Conservation (phyloP, 1,140 invertebrate species). For the Anoplophora glabripennis region DNA sequence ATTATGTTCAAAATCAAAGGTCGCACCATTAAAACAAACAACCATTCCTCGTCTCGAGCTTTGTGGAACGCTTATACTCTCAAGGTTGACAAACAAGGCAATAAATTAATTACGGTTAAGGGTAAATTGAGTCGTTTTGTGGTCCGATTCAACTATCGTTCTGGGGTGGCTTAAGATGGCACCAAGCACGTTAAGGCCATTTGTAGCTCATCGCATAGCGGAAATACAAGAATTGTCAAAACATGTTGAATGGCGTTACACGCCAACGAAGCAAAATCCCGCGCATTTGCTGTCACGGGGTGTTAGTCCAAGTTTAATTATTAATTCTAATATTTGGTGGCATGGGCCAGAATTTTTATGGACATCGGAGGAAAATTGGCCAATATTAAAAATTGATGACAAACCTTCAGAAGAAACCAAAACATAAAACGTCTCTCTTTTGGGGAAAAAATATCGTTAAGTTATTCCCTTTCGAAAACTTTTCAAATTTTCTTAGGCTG, state of each 20-base stretch:
- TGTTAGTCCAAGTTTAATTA: not conserved
- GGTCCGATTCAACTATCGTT: conserved; percentile 3
- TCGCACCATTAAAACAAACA: conserved; percentile 13
- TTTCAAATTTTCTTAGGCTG: no score
- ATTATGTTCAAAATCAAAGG: conserved; percentile 6
- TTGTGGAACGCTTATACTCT: conserved; percentile 13
- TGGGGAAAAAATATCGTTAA: no score
- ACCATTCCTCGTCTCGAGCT: conserved; percentile 12
- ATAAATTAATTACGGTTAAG: conserved; percentile 8
- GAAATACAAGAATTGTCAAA: conserved; percentile 4
- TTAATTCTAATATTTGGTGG: not conserved
- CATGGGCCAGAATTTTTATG: not conserved
- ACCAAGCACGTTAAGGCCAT: not conserved
- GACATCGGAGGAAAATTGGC: no score
- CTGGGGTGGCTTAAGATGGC: not conserved
- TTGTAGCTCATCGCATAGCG: conserved; percentile 5
- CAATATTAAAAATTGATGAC: no score
- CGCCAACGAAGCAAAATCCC: conserved; percentile 2
- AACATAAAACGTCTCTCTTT: no score
- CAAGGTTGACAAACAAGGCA: conserved; percentile 29
- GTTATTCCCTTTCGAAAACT: no score
- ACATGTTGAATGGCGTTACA: conserved; percentile 1
- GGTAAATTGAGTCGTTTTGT: not conserved
- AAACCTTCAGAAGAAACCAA: no score
- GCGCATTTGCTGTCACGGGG: conserved; percentile 11